Conservation (phyloP, 1,140 invertebrate species). For the Drosophila rhopaloa region DNA sequence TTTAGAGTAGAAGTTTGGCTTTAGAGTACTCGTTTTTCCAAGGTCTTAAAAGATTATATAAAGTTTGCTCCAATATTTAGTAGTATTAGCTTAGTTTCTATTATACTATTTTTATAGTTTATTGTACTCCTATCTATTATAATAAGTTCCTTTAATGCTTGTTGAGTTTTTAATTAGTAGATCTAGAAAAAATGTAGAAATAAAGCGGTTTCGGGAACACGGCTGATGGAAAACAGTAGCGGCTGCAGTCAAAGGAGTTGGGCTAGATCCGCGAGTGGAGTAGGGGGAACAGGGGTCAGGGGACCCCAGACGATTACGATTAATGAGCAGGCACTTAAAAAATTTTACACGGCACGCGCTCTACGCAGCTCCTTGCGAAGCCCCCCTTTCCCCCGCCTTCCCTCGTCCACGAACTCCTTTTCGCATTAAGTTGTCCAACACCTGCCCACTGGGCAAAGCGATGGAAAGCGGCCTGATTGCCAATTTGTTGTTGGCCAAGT, state of each 20-base stretch:
- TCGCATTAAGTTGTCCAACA: constrained; percentile 78
- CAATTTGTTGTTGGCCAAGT: constrained; percentile 70
- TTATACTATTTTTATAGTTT: too few species aligned
- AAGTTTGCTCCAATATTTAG: not conserved
- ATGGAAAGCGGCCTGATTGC: constrained; percentile 68
- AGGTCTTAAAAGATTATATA: too few species aligned
- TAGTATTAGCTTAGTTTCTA: not conserved
- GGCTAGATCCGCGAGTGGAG: not conserved
- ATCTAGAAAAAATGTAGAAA: not conserved
- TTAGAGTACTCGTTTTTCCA: too few species aligned
- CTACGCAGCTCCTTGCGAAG: constrained; percentile 40
- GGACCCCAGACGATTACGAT: constrained; percentile 69
- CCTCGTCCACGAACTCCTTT: not conserved
- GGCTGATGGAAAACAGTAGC: not conserved
- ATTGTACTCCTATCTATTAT: too few species aligned
- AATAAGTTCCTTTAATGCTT: not conserved
- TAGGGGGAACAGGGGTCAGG: constrained; percentile 9
- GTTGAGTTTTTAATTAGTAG: not conserved
- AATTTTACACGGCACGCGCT: constrained; percentile 72
- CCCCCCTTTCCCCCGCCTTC: too few species aligned
- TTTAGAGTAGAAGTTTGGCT: too few species aligned
- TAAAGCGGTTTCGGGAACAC: not conserved
- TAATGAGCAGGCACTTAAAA: constrained; percentile 77
- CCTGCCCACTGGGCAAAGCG: constrained; percentile 68
- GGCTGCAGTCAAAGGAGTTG: constrained; percentile 30